Evolutionary conservation across 2,797 vertebrate species (phyloP).

Genomic region (Anisognathus igniventris): DNA sequence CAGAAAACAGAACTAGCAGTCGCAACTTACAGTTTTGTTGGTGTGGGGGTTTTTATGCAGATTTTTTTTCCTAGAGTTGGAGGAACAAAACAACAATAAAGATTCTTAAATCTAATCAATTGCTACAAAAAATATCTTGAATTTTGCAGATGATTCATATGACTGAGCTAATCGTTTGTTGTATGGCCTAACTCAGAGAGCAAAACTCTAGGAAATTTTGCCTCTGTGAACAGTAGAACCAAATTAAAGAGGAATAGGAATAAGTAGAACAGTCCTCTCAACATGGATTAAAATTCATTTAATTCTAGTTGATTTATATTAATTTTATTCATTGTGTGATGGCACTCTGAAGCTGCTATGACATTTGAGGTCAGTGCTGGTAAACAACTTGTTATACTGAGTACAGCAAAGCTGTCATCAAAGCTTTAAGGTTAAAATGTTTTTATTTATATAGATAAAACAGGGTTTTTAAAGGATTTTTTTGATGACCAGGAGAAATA

Average conservation of each 20-base stretch:
- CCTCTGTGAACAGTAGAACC: background rate
- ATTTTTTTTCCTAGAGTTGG: background rate
- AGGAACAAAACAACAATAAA: background rate
- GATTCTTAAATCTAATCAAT: background rate
- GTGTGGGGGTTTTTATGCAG: accelerated
- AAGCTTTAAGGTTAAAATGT: background rate
- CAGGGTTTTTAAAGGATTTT: accelerated
- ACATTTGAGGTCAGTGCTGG: background rate
- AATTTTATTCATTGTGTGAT: background rate
- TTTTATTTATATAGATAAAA: background rate
- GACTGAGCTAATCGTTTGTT: background rate
- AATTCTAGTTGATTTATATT: background rate
- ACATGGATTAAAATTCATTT: background rate
- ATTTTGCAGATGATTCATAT: background rate
- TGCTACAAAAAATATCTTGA: background rate
- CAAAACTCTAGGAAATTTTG: background rate
- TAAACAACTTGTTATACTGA: background rate
- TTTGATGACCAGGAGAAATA: background rate
- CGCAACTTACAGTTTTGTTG: background rate
- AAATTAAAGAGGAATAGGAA: background rate
- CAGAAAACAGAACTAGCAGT: background rate
- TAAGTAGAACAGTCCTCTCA: background rate
- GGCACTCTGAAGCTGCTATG: background rate
- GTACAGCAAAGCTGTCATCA: background rate
- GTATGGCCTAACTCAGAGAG: background rate